Base-by-base conservation (phyloP, 2,797 vertebrate genomes). In the Cheirogaleus major region DNA sequence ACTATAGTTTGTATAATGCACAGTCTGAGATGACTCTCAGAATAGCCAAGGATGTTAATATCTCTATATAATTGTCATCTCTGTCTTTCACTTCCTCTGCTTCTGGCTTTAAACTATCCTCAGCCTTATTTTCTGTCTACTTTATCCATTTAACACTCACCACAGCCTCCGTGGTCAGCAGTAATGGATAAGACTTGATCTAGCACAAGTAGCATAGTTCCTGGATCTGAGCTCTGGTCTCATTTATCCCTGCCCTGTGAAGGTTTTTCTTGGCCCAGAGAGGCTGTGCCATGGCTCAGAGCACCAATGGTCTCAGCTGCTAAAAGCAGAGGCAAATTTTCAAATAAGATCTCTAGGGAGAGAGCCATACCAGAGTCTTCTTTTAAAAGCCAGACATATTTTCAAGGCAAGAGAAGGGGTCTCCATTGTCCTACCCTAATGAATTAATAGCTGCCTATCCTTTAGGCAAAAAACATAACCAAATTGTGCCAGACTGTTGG, bases 281-380 rank as follows among this genome's bases (percentile, higher is more conserved):
- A 94, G 92, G 3, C 35, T 91, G 25, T 35, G 57, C 1, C 41
- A 17, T 82, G 72, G 43, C 59, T 96, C 79, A 93, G n/a, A 92
- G 67, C 23, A 67, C 35, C 43, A 76, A 9, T 35, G 50, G 20
- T 75, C 41, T 11, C 65, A 94, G 86, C 9, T 95, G 83, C 45
- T 86, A 89, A 85, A 94, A 75, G 45, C 9, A 93, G 63, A 94
- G 22, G 13, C 75, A 12, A 65, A 48, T 83, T 80, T 96, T 6
- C 35, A 75, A 55, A 83, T 45, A 82, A 78, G 14, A 41, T 93
- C 96, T 91, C 95, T 93, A 50, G 89, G 70, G 83, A 87, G 13
- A 69, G 3, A 65, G 63, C 32, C 32, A 65, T 7, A 1, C 12
- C 7, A 92, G 43, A 41, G 43, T 82, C 50, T 78, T 79, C 52